phyloP scores from a whole-genome alignment of 2,113 vertebrate genomes.

The Mandrillus leucophaeus region DNA sequence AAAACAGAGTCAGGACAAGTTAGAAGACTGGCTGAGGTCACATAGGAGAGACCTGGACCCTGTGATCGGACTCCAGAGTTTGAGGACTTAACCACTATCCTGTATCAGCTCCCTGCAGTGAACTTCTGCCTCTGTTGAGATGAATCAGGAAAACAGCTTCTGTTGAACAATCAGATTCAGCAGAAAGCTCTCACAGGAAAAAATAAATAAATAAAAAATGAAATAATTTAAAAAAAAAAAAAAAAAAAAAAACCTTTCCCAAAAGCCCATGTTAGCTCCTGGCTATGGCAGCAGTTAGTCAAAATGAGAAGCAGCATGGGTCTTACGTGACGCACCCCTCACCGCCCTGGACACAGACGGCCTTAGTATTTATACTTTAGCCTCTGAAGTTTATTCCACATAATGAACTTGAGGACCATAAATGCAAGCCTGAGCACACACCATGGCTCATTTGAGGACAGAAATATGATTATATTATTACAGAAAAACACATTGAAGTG shows the following conservation, averaged over 20 bases:
- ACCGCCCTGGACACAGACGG: background rate
- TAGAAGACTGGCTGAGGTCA: background rate
- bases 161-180: background rate
- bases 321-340: fast-evolving
- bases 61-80: fast-evolving
- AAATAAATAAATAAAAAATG: no score
- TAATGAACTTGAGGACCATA: background rate
- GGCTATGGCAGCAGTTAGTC: background rate
- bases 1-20: background rate
- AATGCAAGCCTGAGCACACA: background rate
- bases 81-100: fast-evolving
- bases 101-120: fast-evolving
- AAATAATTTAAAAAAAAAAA: no score
- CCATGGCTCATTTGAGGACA: background rate
- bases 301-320: no score
- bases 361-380: background rate
- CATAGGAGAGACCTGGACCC: background rate
- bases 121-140: background rate
- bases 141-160: background rate
- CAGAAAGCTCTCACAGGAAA: background rate
- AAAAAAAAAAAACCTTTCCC: background rate
- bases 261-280: background rate
- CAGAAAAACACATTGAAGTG: background rate
- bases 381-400: background rate
- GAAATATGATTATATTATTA: fast-evolving